These are phyloP conservation scores for Brachyptera risi DNA, from an alignment of 2,888 invertebrate species.

Conservation along the genomic window DNA sequence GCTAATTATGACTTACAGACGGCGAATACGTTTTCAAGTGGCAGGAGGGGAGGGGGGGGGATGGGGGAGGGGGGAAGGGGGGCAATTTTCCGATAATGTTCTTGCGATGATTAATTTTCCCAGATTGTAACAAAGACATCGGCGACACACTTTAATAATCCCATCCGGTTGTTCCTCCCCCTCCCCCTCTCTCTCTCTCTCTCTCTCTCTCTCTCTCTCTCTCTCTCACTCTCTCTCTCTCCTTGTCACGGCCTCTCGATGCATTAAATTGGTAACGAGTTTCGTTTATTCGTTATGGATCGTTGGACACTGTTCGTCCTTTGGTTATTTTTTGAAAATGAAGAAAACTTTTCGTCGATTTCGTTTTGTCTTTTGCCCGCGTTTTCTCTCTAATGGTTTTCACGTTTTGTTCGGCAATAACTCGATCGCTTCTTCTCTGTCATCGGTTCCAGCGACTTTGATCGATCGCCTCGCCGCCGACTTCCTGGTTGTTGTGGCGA, in stretches of 20 bases:
- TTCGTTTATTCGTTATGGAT: constrained; percentile 31
- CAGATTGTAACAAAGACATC: constrained; percentile 31
- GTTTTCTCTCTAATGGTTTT: constrained; percentile 25
- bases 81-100: constrained; percentile 30
- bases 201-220: constrained; percentile 2
- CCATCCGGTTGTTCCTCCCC: constrained; percentile 22
- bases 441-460: constrained; percentile 26
- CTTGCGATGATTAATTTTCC: constrained; percentile 30
- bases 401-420: constrained; percentile 27
- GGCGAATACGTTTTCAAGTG: constrained; percentile 26
- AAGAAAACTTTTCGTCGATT: constrained; percentile 13
- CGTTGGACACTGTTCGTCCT: constrained; percentile 29
- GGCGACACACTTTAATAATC: constrained; percentile 31
- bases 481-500: too few species aligned
- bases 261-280: constrained; percentile 29
- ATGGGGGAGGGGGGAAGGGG: constrained; percentile 2
- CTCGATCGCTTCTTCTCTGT: constrained; percentile 28
- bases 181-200: constrained; percentile 19
- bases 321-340: constrained; percentile 18
- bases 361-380: too few species aligned
- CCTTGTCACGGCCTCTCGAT: constrained; percentile 23
- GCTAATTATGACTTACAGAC: constrained; percentile 32
- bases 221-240: constrained; percentile 20
- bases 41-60: too few species aligned
- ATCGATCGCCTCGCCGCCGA: constrained; percentile 22